phyloP scores from a whole-genome alignment of 1,140 invertebrate species.

The Megalopta genalis region DNA sequence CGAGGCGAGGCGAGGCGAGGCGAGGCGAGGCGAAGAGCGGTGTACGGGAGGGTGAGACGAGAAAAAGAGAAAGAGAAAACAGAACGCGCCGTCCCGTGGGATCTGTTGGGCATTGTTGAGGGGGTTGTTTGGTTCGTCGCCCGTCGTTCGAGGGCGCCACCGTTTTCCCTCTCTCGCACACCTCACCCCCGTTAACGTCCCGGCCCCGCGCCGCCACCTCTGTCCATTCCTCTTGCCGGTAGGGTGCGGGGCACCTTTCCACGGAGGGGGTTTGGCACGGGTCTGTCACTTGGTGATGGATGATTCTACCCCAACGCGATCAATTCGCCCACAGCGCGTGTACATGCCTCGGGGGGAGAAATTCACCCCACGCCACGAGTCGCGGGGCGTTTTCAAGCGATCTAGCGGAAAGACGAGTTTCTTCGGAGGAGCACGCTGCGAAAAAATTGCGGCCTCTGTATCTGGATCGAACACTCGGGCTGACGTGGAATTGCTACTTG shows the following conservation, averaged over 20 bases:
- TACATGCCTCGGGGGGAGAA: slow-evolving; percentile 62
- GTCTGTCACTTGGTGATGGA: slow-evolving; percentile 79
- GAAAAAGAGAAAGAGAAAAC: slow-evolving; percentile 42
- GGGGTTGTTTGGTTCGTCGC: slow-evolving; percentile 74
- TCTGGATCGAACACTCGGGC: not conserved
- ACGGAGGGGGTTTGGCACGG: slow-evolving; percentile 67
- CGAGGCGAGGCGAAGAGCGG: not conserved
- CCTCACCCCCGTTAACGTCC: slow-evolving; percentile 46
- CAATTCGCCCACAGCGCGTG: slow-evolving; percentile 74
- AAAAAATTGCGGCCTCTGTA: not conserved
- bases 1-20: not conserved
- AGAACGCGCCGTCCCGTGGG: slow-evolving; percentile 64
- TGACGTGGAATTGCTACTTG: too few species aligned
- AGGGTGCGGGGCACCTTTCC: slow-evolving; percentile 64
- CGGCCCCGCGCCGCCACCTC: slow-evolving; percentile 50
- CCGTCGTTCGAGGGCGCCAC: slow-evolving; percentile 68
- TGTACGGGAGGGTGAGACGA: not conserved
- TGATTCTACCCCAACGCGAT: slow-evolving; percentile 78
- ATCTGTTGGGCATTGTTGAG: slow-evolving; percentile 72
- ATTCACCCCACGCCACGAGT: slow-evolving; percentile 53
- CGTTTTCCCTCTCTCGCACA: slow-evolving; percentile 44
- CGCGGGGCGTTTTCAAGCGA: slow-evolving; percentile 50
- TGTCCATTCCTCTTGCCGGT: slow-evolving; percentile 65
- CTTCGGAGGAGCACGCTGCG: slow-evolving; percentile 22
- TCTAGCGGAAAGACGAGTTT: slow-evolving; percentile 58